Conservation (phyloP, 2,113 vertebrate genomes). For the Bos indicus region DNA sequence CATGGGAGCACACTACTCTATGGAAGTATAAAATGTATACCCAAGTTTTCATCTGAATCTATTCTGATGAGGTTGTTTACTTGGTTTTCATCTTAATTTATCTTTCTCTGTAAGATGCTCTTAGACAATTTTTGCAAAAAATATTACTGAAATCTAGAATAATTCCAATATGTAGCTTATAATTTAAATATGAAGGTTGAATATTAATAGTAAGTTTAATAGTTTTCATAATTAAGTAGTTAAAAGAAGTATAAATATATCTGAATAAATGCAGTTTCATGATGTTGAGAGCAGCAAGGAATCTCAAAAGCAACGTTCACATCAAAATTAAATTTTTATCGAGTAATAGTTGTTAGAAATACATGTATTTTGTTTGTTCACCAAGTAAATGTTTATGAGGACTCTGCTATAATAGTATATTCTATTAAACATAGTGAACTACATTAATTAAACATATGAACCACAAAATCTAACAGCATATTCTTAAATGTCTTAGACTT, state of each 20-base stretch:
- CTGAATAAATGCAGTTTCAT: background rate
- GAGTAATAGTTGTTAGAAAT: background rate
- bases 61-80: no score
- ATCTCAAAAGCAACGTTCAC: background rate
- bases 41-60: background rate
- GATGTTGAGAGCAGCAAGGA: background rate
- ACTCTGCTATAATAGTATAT: background rate
- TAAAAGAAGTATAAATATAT: background rate
- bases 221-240: background rate
- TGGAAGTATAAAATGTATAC: background rate
- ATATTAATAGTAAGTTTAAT: background rate
- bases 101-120: no score
- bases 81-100: no score
- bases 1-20: background rate
- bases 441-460: background rate
- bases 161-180: background rate
- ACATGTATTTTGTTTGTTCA: background rate
- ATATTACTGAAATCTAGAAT: no score
- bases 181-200: background rate
- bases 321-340: background rate
- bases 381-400: background rate
- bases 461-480: background rate
- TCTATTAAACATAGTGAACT: background rate
- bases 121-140: no score
- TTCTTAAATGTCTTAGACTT: background rate